Base-by-base conservation (phyloP, 2,888 invertebrate genomes). In the Cheiracanthium punctorium region DNA sequence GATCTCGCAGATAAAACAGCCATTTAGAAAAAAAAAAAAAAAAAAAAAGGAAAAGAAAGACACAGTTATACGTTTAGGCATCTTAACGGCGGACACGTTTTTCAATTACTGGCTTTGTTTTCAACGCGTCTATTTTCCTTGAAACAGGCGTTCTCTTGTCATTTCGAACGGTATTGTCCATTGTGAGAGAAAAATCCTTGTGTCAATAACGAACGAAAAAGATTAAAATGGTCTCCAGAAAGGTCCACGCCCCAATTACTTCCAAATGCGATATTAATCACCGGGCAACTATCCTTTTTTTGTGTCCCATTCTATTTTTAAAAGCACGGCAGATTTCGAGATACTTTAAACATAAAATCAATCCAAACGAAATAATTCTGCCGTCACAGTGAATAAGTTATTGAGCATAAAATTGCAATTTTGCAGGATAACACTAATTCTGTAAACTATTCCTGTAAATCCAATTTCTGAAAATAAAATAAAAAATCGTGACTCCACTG, bases 41-140 rank as follows among this genome's bases (percentile, higher is more conserved):
- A 32, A 10, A 5, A 73, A 75, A 81, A 70, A 74, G 64, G 82
- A 76, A 41, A 82, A 75, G 76, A 71, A 69, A 28, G 64, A 30
- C 48, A 33, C 41, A n/a, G n/a, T n/a, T n/a, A n/a, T n/a, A n/a
- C n/a, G n/a, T n/a, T n/a, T 43, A 41, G 43, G 76, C 82, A 82
- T 69, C n/a, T n/a, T n/a, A n/a, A n/a, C n/a, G n/a, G n/a, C 64
- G 58, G 43, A 48, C 8, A 58, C n/a, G 37, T 71, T 71, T 82
- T 82, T 85, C 84, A 79, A 85, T 85, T 74, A 79, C 79, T 69
- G 5, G 29, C 79, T 85, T 84, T 84, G 82, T 77, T 77, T 64
- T 28, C 20, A 20, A 0, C 64, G 14, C 17, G 30, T 76, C 48
- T 64, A 28, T 48, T 65, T 37, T 29, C 52, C n/a, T 52, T 32